phyloP scores from a whole-genome alignment of 2,888 invertebrate species.

The Phragmatobia fuliginosa region DNA sequence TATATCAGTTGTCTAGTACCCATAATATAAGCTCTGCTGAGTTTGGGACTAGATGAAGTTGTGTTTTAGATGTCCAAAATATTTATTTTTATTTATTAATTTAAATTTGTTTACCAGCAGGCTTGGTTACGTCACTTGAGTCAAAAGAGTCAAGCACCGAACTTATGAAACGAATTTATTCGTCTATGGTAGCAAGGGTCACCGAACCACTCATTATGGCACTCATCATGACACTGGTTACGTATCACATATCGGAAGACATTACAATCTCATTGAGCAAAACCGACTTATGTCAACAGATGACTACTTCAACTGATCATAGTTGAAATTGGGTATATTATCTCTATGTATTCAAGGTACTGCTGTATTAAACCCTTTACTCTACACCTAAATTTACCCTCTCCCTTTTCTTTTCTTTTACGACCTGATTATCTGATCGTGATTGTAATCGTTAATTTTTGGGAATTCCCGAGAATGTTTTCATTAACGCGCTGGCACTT shows the following conservation, averaged over 20 bases:
- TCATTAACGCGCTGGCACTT: not conserved
- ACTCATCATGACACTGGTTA: constrained; percentile 37
- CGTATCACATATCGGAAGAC: constrained; percentile 40
- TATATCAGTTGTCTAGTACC: too few species aligned
- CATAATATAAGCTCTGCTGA: too few species aligned
- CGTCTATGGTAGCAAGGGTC: constrained; percentile 6
- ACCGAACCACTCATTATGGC: constrained; percentile 24
- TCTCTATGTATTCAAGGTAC: too few species aligned
- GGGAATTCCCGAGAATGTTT: not conserved
- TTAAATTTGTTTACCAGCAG: not conserved
- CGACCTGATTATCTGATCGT: too few species aligned
- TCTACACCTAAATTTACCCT: too few species aligned
- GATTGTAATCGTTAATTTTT: not conserved
- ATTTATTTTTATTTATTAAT: too few species aligned
- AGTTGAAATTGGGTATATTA: not conserved
- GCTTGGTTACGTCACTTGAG: not conserved
- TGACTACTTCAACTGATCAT: not conserved
- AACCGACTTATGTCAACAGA: constrained; percentile 36
- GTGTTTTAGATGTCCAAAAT: too few species aligned
- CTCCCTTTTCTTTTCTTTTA: too few species aligned
- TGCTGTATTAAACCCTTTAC: too few species aligned
- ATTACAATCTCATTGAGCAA: constrained; percentile 38
- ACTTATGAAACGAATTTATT: not conserved
- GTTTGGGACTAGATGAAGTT: too few species aligned
- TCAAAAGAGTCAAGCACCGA: not conserved